phyloP scores from a whole-genome alignment of 1,140 invertebrate species.

The Phenacoccus solenopsis region DNA sequence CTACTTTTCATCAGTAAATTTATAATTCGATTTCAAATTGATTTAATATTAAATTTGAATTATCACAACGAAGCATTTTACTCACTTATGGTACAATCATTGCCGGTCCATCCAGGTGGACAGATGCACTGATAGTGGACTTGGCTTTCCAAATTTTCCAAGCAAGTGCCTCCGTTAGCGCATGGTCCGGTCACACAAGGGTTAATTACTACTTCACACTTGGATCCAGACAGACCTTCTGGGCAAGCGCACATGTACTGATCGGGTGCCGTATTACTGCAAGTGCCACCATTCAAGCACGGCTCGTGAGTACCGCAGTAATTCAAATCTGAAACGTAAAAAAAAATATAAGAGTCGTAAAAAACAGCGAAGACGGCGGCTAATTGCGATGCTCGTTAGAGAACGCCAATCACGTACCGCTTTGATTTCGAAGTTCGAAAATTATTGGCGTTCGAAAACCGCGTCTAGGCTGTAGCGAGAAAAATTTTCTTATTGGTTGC shows the following conservation, averaged over 20 bases:
- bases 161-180: slow-evolving; percentile 68
- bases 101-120: slow-evolving; percentile 65
- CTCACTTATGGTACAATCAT: slow-evolving; percentile 58
- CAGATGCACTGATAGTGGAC: slow-evolving; percentile 57
- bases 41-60: no score
- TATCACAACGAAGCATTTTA: no score
- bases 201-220: slow-evolving; percentile 83
- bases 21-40: no score
- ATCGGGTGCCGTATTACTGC: slow-evolving; percentile 86
- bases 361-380: no score
- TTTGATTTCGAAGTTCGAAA: no score
- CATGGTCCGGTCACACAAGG: slow-evolving; percentile 83
- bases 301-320: slow-evolving; percentile 95
- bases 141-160: slow-evolving; percentile 34
- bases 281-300: slow-evolving; percentile 88
- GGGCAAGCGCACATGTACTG: slow-evolving; percentile 83
- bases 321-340: slow-evolving; percentile 66
- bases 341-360: neutral
- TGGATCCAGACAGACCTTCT: slow-evolving; percentile 77
- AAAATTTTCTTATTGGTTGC: no score
- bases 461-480: no score
- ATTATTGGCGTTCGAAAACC: no score
- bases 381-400: no score
- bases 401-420: no score
- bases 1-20: no score